A percentile compares a stretch with the other conserved stretches of the same genome.
Evolutionary conservation across 2,888 invertebrate genomes (phyloP).

Genomic region (Hymenopus coronatus): DNA sequence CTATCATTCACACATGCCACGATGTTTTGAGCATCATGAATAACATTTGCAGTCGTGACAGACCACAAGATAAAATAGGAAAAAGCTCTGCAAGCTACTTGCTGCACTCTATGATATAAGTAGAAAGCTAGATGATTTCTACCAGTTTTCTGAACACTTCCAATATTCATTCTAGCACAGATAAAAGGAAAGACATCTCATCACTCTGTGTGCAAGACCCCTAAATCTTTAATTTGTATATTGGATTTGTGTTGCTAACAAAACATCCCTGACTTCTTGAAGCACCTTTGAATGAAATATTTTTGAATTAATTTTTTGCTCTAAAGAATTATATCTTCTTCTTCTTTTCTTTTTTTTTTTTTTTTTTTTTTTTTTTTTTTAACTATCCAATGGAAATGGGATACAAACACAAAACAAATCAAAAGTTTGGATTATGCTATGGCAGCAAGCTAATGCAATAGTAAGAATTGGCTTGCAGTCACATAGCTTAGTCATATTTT

Average conservation of each 20-base stretch:
- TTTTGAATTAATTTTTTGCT: not conserved
- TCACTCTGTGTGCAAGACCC: not conserved
- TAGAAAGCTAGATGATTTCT: not conserved
- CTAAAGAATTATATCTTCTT: not conserved
- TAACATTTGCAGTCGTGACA: not conserved
- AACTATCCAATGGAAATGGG: not conserved
- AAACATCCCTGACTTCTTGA: constrained; percentile 10
- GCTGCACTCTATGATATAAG: not conserved
- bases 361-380: no score
- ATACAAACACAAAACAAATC: not conserved
- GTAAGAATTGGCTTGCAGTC: constrained; percentile 8
- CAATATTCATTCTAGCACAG: not conserved
- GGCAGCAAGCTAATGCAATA: not conserved
- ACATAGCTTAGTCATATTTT: constrained; percentile 13
- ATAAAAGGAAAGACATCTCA: not conserved
- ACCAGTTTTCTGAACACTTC: not conserved
- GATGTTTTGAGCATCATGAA: constrained; percentile 14
- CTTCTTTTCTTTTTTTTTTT: no score
- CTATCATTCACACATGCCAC: constrained; percentile 11
- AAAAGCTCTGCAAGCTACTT: constrained; percentile 10
- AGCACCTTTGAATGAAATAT: constrained; percentile 2
- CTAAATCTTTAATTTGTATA: not conserved
- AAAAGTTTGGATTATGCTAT: not conserved
- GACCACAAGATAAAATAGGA: constrained; percentile 11
- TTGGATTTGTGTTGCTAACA: not conserved